These are phyloP conservation scores for Sandelia bainsii DNA, from an alignment of 2,797 vertebrate species.

Conservation along the genomic window DNA sequence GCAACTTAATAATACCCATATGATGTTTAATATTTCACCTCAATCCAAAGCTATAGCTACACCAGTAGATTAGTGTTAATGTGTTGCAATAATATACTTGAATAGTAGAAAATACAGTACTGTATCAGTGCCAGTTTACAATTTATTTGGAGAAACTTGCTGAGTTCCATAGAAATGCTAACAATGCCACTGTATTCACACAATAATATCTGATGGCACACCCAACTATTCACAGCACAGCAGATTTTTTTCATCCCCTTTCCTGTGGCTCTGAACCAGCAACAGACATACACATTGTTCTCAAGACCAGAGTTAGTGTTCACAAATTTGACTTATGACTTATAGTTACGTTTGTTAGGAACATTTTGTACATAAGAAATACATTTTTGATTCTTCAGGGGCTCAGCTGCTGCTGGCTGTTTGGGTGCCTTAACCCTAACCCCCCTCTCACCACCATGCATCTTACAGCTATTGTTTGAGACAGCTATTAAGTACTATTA, in stretches of 20 bases:
- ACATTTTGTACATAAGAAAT: neutral
- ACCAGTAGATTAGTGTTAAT: constrained; percentile 1
- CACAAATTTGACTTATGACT: constrained; percentile 6
- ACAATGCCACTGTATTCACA: constrained; percentile 29
- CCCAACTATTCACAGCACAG: neutral
- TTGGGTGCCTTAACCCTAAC: too few relatives aligned
- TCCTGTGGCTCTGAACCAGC: constrained; percentile 7
- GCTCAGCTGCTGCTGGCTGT: too few relatives aligned
- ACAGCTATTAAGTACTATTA: too few relatives aligned
- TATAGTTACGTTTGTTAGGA: neutral
- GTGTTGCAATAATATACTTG: neutral
- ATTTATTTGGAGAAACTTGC: constrained; percentile 30
- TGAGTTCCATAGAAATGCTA: constrained; percentile 35
- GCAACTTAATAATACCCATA: neutral
- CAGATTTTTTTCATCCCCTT: neutral
- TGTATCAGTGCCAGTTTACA: constrained; percentile 1
- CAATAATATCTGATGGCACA: constrained; percentile 17
- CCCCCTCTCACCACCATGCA: too few relatives aligned
- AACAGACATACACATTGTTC: constrained; percentile 4
- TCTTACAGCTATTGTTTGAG: too few relatives aligned
- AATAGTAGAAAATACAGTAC: neutral
- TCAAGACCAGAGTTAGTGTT: constrained; percentile 3
- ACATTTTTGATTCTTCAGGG: neutral
- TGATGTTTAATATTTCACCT: constrained; percentile 8
- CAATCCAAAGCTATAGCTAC: neutral